phyloP scores from a whole-genome alignment of 1,140 invertebrate species.

The Portunus trituberculatus region DNA sequence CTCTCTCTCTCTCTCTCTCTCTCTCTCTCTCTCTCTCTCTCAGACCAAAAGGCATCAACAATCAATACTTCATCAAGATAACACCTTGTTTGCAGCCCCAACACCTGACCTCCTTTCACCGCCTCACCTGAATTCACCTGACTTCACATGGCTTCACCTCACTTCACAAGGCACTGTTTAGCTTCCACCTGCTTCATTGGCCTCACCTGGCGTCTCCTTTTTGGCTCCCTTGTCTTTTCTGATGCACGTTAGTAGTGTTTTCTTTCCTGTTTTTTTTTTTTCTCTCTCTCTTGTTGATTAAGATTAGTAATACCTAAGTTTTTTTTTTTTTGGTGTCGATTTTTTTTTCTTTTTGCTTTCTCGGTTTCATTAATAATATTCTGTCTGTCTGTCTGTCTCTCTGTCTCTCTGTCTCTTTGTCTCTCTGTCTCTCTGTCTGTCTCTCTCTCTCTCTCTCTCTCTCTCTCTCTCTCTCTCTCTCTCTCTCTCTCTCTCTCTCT shows the following conservation, averaged over 20 bases:
- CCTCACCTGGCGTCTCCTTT: slow-evolving; percentile 1
- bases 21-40: slow-evolving; percentile 3
- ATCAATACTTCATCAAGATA: slow-evolving; percentile 5
- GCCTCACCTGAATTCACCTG: neutral
- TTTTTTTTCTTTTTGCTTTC: neutral
- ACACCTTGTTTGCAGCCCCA: neutral
- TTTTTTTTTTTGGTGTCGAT: neutral
- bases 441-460: too few relatives aligned
- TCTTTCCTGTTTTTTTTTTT: neutral
- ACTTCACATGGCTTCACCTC: neutral
- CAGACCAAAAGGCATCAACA: neutral
- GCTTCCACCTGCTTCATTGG: neutral
- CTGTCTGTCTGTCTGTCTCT: neutral
- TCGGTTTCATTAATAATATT: neutral
- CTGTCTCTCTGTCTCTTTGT: too few relatives aligned
- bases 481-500: too few relatives aligned
- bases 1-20: neutral
- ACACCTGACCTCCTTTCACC: neutral
- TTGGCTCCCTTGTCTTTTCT: neutral
- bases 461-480: too few relatives aligned
- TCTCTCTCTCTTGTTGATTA: neutral
- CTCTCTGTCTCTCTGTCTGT: too few relatives aligned
- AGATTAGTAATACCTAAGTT: neutral
- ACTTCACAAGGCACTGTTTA: neutral
- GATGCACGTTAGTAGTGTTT: neutral